These are phyloP conservation scores for Sebastes minor DNA, from an alignment of 2,797 vertebrate genomes.

Conservation along the genomic window DNA sequence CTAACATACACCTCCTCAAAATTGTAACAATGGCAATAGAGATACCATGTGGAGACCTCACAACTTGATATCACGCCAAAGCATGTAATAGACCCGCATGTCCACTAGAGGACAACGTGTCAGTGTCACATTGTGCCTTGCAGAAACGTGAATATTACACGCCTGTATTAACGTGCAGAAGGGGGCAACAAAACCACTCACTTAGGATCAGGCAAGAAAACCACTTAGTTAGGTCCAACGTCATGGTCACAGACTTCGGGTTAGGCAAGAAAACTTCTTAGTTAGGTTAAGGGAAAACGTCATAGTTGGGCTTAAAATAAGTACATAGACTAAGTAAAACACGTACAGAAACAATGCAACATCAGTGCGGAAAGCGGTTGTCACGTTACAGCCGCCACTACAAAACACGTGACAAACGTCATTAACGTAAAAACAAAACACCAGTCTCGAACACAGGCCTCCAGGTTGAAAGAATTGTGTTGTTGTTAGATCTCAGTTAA, in stretches of 20 bases:
- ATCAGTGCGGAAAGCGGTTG: not conserved
- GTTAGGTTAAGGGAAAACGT: not conserved
- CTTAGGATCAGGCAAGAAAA: not conserved
- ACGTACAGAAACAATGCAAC: no score
- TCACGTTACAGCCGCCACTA: not conserved
- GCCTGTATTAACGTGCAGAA: not conserved
- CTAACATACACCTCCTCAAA: not conserved
- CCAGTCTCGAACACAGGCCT: no score
- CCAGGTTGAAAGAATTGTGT: no score
- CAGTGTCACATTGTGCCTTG: no score
- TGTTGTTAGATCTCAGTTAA: not conserved
- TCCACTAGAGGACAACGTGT: no score
- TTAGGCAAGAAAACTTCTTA: not conserved
- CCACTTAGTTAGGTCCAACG: not conserved
- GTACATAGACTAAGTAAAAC: no score
- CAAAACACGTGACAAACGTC: not conserved
- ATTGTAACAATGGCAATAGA: fast-evolving
- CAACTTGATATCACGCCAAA: not conserved
- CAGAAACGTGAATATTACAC: not conserved
- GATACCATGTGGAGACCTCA: not conserved
- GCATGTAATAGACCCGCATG: fast-evolving
- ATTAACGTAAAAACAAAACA: no score
- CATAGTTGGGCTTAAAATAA: no score
- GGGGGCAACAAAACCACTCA: not conserved
- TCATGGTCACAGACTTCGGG: not conserved